These are phyloP conservation scores for Lates calcarifer DNA, from an alignment of 2,113 vertebrate genomes.

Conservation along the genomic window DNA sequence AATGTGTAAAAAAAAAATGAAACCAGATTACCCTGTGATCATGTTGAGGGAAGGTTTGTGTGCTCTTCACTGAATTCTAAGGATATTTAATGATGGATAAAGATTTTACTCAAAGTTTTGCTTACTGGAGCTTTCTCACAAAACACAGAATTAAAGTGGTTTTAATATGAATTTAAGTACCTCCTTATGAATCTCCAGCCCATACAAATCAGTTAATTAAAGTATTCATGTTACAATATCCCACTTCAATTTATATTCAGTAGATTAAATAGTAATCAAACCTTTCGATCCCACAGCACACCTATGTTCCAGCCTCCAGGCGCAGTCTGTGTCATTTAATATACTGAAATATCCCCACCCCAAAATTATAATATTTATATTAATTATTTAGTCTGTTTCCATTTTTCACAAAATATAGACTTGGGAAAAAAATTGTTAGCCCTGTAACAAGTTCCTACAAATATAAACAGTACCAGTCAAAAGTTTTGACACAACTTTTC, in stretches of 20 bases:
- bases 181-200: background rate
- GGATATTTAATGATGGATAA: background rate
- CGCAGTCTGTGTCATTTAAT: slow-evolving; percentile 24
- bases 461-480: no score
- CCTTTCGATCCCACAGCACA: slow-evolving; percentile 15
- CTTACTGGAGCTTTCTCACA: background rate
- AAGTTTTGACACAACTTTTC: no score
- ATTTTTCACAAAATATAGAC: background rate
- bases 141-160: background rate
- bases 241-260: slow-evolving; percentile 51
- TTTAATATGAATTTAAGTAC: background rate
- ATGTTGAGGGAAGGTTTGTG: background rate
- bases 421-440: background rate
- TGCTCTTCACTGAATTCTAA: slow-evolving; percentile 14
- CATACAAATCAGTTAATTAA: background rate
- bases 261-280: slow-evolving; percentile 49
- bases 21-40: background rate
- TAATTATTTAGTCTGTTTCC: background rate
- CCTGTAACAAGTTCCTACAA: no score
- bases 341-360: slow-evolving; percentile 5
- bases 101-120: slow-evolving; percentile 19
- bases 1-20: background rate
- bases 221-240: slow-evolving; percentile 25
- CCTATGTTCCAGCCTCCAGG: slow-evolving; percentile 32
- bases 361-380: background rate